These are phyloP conservation scores for Melanotaenia trifasciata DNA, from an alignment of 2,797 vertebrate species.

Conservation along the genomic window DNA sequence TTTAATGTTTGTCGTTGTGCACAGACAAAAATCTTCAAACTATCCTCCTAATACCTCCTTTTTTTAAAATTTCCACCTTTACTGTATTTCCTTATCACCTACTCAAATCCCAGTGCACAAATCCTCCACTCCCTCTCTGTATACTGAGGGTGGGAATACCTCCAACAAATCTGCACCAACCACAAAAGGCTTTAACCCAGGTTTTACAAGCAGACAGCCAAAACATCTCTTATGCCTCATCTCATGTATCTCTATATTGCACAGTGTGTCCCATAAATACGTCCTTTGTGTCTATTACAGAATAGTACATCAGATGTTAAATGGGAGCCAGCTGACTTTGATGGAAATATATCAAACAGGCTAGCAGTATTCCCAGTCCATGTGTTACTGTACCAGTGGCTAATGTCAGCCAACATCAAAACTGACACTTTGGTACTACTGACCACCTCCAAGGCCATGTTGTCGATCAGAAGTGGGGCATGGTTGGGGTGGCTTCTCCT, in stretches of 20 bases:
- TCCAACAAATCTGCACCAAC: conserved; percentile 5
- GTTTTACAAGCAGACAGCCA: conserved; percentile 8
- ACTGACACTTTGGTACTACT: too few relatives aligned
- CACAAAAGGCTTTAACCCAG: conserved; percentile 4
- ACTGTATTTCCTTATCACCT: conserved; percentile 8
- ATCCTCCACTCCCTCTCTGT: conserved; percentile 11
- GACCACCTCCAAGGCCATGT: too few relatives aligned
- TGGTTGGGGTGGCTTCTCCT: too few relatives aligned
- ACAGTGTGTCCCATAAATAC: background rate
- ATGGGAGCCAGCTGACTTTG: background rate
- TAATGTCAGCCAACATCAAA: too few relatives aligned
- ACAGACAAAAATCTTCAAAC: conserved; percentile 35
- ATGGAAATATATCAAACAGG: background rate
- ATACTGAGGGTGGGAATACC: conserved; percentile 5
- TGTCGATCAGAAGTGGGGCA: too few relatives aligned
- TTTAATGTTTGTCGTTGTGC: conserved; percentile 10
- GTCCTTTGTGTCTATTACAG: background rate
- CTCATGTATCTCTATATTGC: background rate
- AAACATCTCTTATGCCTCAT: too few relatives aligned
- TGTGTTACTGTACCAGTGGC: too few relatives aligned
- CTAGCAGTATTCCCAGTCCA: background rate
- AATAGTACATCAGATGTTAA: background rate
- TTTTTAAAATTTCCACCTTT: conserved; percentile 21
- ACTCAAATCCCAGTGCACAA: conserved; percentile 27
- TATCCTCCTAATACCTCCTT: conserved; percentile 20